phyloP scores from a whole-genome alignment of 37 sponge, comb jelly and placozoan species.

The Beroe forskalii region DNA sequence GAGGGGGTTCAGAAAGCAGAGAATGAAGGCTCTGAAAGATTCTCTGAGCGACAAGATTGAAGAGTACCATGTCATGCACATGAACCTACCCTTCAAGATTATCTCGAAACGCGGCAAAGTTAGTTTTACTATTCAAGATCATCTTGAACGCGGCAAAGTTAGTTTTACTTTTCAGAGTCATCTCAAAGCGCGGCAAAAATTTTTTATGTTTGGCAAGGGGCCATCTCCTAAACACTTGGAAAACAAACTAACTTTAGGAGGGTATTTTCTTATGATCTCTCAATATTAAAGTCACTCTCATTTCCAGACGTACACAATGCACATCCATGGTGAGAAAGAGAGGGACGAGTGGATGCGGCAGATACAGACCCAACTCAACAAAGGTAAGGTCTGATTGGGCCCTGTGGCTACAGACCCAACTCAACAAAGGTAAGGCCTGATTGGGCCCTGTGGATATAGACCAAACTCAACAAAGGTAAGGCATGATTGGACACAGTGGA shows the following conservation, averaged over 20 bases:
- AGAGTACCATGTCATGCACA: constrained; percentile 46
- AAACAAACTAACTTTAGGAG: too few relatives aligned
- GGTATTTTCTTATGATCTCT: too few relatives aligned
- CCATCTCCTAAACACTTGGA: too few relatives aligned
- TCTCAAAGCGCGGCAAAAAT: constrained; percentile 47
- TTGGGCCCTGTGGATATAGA: too few relatives aligned
- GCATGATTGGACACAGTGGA: constrained; percentile 1
- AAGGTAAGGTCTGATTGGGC: too few relatives aligned
- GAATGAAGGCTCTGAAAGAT: constrained; percentile 27
- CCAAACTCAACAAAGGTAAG: background rate
- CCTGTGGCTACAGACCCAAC: constrained; percentile 42
- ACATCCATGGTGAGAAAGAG: constrained; percentile 29
- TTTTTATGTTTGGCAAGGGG: too few relatives aligned
- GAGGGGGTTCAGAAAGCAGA: constrained; percentile 44
- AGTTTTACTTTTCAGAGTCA: constrained; percentile 38
- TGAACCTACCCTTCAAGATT: constrained; percentile 45
- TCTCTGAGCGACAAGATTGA: constrained; percentile 55
- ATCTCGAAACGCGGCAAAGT: constrained; percentile 54
- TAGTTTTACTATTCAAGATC: too few relatives aligned
- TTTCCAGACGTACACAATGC: constrained; percentile 55
- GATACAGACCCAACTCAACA: constrained; percentile 59
- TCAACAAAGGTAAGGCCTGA: constrained; percentile 59
- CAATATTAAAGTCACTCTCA: too few relatives aligned
- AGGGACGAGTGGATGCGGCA: constrained; percentile 48
- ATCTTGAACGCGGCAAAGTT: too few relatives aligned